Evolutionary conservation across 2,113 vertebrate species (phyloP).

Genomic region (Myiagra hebetior): DNA sequence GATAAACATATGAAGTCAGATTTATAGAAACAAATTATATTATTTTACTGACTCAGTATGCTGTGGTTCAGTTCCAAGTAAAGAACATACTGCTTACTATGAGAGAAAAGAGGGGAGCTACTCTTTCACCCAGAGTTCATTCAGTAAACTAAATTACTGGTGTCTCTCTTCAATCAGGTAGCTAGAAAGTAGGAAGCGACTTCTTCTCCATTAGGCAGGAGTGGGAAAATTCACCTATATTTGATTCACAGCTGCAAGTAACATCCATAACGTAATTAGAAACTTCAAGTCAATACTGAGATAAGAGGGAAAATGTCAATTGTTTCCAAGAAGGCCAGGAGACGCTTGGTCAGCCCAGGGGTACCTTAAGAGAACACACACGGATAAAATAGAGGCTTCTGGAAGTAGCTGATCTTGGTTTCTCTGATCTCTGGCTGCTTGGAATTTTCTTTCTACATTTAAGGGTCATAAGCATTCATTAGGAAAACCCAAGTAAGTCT

Average conservation of each 20-base stretch:
- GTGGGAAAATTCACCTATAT: neutral
- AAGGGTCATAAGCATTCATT: neutral
- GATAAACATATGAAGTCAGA: neutral
- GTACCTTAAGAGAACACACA: neutral
- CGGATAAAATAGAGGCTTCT: neutral
- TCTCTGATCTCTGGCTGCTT: neutral
- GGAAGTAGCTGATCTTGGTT: neutral
- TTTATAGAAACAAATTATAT: neutral
- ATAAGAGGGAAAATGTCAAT: neutral
- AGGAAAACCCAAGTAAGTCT: neutral
- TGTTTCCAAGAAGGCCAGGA: neutral
- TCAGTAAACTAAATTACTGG: neutral
- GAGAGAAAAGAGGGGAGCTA: neutral
- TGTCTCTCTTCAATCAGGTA: neutral
- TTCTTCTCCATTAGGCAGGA: neutral
- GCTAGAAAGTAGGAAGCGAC: neutral
- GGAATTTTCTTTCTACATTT: neutral
- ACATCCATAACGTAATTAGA: neutral
- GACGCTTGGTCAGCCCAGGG: neutral
- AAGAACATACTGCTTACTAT: neutral
- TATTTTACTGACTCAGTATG: neutral
- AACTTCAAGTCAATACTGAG: neutral
- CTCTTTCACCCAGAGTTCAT: neutral
- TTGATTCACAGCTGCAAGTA: neutral
- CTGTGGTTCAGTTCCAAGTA: neutral